Evolutionary conservation across 2,797 vertebrate genomes (phyloP).

Genomic region (Melanotaenia pygmaea): DNA sequence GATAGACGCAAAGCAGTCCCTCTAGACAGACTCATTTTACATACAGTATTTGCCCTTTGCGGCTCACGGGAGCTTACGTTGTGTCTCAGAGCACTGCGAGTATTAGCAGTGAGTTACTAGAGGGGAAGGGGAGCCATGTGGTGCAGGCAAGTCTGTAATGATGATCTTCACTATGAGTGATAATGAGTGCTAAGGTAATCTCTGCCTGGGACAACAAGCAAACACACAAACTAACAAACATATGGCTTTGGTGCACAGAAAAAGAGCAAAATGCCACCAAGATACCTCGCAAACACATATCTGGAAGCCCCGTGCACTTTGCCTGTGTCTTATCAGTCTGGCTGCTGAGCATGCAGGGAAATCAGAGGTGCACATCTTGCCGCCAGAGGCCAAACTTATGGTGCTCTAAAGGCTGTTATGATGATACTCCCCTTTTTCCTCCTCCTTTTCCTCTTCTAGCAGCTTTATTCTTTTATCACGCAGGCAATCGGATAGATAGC

Average conservation of each 20-base stretch:
- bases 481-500: constrained; percentile 62
- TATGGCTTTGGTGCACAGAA: background rate
- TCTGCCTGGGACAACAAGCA: constrained; percentile 57
- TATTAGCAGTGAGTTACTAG: constrained; percentile 55
- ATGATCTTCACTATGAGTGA: constrained; percentile 67
- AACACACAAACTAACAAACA: constrained; percentile 43
- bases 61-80: constrained; percentile 33
- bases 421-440: constrained; percentile 42
- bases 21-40: constrained; percentile 13
- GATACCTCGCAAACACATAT: constrained; percentile 21
- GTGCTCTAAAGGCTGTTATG: constrained; percentile 49
- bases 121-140: constrained; percentile 27
- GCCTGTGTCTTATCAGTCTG: constrained; percentile 59
- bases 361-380: constrained; percentile 56
- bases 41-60: constrained; percentile 31
- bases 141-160: constrained; percentile 53
- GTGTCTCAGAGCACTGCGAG: constrained; percentile 46
- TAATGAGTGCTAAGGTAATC: constrained; percentile 74
- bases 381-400: constrained; percentile 40
- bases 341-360: constrained; percentile 47
- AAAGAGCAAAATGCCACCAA: constrained; percentile 44
- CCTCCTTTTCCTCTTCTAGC: constrained; percentile 48
- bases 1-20: constrained; percentile 14
- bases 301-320: constrained; percentile 8
- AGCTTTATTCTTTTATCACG: constrained; percentile 69